A percentile compares a stretch with the other conserved stretches of the same genome.
phyloP scores from a whole-genome alignment of 2,888 invertebrate species.

The Esperia sulphurella region DNA sequence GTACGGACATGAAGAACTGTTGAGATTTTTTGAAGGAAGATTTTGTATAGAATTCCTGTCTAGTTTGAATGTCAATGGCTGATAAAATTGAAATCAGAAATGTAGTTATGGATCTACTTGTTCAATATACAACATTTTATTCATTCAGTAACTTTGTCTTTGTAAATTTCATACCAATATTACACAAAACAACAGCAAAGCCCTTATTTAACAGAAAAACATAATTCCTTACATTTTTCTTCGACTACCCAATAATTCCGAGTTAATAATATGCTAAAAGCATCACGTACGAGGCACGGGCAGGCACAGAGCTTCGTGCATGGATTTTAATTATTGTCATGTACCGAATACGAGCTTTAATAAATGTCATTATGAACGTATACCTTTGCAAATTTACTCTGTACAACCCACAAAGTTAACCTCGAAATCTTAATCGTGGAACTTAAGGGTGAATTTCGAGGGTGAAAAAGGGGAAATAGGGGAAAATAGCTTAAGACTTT shows the following conservation, averaged over 20 bases:
- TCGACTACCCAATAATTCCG: slow-evolving; percentile 40
- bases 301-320: slow-evolving; percentile 74
- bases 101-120: too few relatives aligned
- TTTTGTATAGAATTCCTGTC: too few relatives aligned
- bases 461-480: background rate
- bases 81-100: too few relatives aligned
- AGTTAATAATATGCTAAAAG: slow-evolving; percentile 67
- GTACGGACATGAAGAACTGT: too few relatives aligned
- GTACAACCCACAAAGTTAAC: too few relatives aligned
- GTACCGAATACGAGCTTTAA: slow-evolving; percentile 76
- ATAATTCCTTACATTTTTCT: slow-evolving; percentile 21
- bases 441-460: slow-evolving; percentile 13
- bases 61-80: too few relatives aligned
- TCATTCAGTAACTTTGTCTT: too few relatives aligned
- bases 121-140: too few relatives aligned
- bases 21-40: too few relatives aligned
- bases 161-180: background rate
- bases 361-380: slow-evolving; percentile 77
- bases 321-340: slow-evolving; percentile 78
- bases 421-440: slow-evolving; percentile 13
- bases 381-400: slow-evolving; percentile 35
- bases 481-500: slow-evolving; percentile 30
- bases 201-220: background rate
- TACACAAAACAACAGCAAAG: background rate
- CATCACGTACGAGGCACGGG: slow-evolving; percentile 65